A percentile compares a stretch with the other conserved stretches of the same genome.
These are phyloP conservation scores for Blastomussa wellsi DNA, from an alignment of 92 coral and sea anemone genomes.

Conservation along the genomic window DNA sequence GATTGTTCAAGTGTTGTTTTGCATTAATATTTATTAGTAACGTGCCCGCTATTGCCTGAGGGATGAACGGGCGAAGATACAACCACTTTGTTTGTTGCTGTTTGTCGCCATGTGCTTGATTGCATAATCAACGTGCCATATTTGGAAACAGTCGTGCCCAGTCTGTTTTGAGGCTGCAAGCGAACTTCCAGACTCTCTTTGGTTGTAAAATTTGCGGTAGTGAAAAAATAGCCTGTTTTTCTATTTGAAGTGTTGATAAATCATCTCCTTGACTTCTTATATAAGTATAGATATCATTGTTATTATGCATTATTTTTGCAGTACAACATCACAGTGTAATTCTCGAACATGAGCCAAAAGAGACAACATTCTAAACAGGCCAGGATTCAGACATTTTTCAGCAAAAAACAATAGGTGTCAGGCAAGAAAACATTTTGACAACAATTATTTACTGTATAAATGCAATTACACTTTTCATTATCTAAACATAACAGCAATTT, in stretches of 20 bases:
- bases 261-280: conserved; percentile 1
- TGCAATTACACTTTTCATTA: too few species aligned
- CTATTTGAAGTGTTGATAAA: not conserved
- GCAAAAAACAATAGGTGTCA: conserved; percentile 9
- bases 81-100: too few species aligned
- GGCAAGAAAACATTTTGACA: not conserved
- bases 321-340: conserved; percentile 18
- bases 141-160: too few species aligned
- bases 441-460: too few species aligned
- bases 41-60: not conserved
- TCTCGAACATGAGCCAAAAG: conserved; percentile 9
- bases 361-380: conserved; percentile 6
- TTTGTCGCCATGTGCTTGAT: not conserved
- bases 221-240: too few species aligned
- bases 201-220: too few species aligned
- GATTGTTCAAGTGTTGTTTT: conserved; percentile 11
- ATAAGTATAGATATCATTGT: not conserved
- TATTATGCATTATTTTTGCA: conserved; percentile 3
- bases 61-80: not conserved
- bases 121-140: not conserved
- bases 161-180: too few species aligned
- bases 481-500: too few species aligned
- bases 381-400: conserved; percentile 14
- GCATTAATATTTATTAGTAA: conserved; percentile 7
- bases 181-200: too few species aligned